phyloP scores from a whole-genome alignment of 2,888 invertebrate species.

The Halocaridina rubra region DNA sequence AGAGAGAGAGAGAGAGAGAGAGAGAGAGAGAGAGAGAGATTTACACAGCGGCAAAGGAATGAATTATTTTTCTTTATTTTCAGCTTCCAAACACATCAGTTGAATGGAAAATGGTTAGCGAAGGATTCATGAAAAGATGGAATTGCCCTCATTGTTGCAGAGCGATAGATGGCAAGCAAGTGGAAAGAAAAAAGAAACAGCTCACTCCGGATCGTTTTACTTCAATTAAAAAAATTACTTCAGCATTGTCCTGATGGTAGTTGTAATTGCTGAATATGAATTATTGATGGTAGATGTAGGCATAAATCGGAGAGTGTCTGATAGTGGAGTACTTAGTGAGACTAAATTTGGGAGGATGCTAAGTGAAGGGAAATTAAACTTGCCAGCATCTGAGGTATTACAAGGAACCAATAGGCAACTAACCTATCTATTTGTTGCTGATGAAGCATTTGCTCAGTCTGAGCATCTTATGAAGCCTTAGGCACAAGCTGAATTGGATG shows the following conservation, averaged over 20 bases:
- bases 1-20: neutral
- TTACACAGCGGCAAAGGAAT: neutral
- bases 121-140: neutral
- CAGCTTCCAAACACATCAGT: neutral
- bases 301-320: conserved; percentile 9
- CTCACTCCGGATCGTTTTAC: neutral
- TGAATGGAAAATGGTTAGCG: neutral
- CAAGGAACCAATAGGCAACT: neutral
- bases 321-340: conserved; percentile 3
- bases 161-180: conserved; percentile 15
- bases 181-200: neutral
- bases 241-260: conserved; percentile 15
- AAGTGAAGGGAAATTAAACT: no score
- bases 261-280: conserved; percentile 10
- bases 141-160: conserved; percentile 2
- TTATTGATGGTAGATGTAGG: conserved; percentile 25
- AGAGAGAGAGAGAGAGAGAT: neutral
- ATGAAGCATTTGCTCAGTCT: neutral
- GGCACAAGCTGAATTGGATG: neutral
- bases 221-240: conserved; percentile 1
- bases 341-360: neutral
- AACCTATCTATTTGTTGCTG: neutral
- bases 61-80: neutral
- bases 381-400: neutral
- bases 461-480: neutral